Evolutionary conservation across 2,113 vertebrate species (phyloP).

Genomic region (Neodon shergylaensis): DNA sequence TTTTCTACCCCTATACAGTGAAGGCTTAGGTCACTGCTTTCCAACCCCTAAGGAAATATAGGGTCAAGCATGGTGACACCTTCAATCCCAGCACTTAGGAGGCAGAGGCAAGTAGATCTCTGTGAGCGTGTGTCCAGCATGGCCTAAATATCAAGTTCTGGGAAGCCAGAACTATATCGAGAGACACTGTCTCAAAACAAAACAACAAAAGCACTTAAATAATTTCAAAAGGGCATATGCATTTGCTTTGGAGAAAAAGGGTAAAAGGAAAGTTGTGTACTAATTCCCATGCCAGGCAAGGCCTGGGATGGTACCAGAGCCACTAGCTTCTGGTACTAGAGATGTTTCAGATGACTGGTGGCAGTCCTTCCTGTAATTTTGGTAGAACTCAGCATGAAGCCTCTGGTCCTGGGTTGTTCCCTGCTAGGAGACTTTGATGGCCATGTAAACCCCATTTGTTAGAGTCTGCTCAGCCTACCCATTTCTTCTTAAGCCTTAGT

Average conservation of each 20-base stretch:
- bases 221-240: neutral
- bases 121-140: neutral
- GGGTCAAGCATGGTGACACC: neutral
- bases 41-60: neutral
- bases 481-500: neutral
- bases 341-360: neutral
- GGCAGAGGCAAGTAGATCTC: neutral
- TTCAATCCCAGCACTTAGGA: neutral
- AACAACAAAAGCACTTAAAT: neutral
- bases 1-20: neutral
- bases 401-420: neutral
- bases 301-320: neutral
- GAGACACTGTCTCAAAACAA: neutral
- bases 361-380: neutral
- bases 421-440: neutral
- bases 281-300: neutral
- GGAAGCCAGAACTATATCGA: neutral
- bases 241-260: neutral
- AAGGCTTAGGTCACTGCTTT: neutral
- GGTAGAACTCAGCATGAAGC: no score
- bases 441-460: neutral
- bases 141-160: neutral
- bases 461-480: neutral
- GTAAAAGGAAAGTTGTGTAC: neutral
- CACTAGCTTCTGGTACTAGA: neutral